These are phyloP conservation scores for Actias luna DNA, from an alignment of 2,888 invertebrate species.

Conservation along the genomic window DNA sequence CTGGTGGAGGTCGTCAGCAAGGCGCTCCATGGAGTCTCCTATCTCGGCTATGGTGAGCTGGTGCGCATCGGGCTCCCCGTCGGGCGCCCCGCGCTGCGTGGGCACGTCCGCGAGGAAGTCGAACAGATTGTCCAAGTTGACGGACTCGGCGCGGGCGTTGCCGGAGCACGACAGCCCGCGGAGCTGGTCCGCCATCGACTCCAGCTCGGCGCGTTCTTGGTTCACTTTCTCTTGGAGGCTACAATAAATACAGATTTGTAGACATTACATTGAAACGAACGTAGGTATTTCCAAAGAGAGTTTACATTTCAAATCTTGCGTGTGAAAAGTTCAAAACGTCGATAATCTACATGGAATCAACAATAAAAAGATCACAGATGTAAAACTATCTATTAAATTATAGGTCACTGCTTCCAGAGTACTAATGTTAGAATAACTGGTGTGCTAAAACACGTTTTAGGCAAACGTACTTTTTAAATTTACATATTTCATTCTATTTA, in stretches of 20 bases:
- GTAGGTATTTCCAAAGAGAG: too few species aligned
- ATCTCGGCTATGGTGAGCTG: conserved; percentile 90
- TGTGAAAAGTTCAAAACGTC: too few species aligned
- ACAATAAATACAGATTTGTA: neutral
- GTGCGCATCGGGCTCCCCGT: conserved; percentile 77
- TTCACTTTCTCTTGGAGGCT: conserved; percentile 86
- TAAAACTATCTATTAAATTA: too few species aligned
- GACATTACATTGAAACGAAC: too few species aligned
- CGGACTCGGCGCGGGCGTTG: conserved; percentile 84
- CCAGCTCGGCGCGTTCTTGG: conserved; percentile 81
- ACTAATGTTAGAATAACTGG: too few species aligned
- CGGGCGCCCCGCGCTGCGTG: conserved; percentile 70
- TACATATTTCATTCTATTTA: too few species aligned
- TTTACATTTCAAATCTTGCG: too few species aligned
- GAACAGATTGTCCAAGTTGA: conserved; percentile 94
- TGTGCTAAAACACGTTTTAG: too few species aligned
- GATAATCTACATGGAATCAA: too few species aligned
- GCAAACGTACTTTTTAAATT: too few species aligned
- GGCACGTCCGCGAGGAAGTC: conserved; percentile 92
- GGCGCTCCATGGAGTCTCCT: conserved; percentile 90
- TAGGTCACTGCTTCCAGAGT: too few species aligned
- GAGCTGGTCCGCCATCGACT: conserved; percentile 72
- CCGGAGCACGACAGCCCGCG: conserved; percentile 60
- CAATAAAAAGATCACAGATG: too few species aligned
- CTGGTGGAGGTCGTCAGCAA: conserved; percentile 90